Evolutionary conservation across 64 coral and sea anemone species (phyloP).

Genomic region (Cladopsammia gracilis): DNA sequence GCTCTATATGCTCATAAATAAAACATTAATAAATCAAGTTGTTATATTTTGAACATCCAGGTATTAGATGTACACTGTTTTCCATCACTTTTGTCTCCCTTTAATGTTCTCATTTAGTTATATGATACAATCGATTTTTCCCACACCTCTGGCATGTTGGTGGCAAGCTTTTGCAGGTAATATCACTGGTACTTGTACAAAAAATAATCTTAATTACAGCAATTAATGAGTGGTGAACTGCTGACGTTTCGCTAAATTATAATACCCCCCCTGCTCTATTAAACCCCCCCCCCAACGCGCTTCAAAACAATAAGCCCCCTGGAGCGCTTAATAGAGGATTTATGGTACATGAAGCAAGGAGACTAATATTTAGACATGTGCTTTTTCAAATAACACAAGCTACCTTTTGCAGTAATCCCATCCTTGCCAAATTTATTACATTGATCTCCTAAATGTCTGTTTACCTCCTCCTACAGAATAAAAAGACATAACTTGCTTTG

Average conservation of each 20-base stretch:
- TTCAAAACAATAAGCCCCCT: constrained; percentile 1
- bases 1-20: constrained; percentile 1
- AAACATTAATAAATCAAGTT: not conserved
- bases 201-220: constrained; percentile 49
- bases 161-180: not conserved
- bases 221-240: constrained; percentile 29
- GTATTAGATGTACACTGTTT: constrained; percentile 21
- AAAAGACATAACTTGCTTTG: too few relatives aligned
- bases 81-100: not conserved
- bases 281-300: not conserved
- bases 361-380: constrained; percentile 16
- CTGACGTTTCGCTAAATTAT: not conserved
- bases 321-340: not conserved
- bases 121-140: constrained; percentile 44
- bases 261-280: not conserved
- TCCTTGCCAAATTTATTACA: too few relatives aligned
- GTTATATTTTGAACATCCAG: constrained; percentile 12
- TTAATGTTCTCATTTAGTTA: constrained; percentile 50
- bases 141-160: constrained; percentile 32
- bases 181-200: not conserved
- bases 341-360: constrained; percentile 3
- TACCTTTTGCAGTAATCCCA: too few relatives aligned
- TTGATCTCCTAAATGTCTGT: too few relatives aligned
- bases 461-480: too few relatives aligned
- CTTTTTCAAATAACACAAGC: not conserved